phyloP scores from a whole-genome alignment of 30 jellyfish, hydroid and myxozoan genomes.

The Turritopsis dohrnii region DNA sequence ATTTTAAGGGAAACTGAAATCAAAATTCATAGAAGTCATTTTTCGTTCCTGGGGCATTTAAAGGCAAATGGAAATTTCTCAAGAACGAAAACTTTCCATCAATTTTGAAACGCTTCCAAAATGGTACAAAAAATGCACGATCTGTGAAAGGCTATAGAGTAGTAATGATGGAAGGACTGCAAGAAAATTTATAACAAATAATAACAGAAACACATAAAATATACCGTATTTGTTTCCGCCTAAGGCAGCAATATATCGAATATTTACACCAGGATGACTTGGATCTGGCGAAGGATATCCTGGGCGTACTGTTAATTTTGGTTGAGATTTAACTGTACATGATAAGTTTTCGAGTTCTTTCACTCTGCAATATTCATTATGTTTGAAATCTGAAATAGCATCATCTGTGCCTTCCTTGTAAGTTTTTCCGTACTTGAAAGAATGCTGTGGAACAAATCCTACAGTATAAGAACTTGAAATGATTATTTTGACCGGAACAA shows the following conservation, averaged over 20 bases:
- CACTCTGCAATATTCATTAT: constrained; percentile 26
- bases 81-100: no score
- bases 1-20: background rate
- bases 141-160: background rate
- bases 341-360: constrained; percentile 33
- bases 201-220: no score
- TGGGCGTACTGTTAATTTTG: constrained; percentile 37
- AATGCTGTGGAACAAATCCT: constrained; percentile 92
- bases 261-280: constrained; percentile 79
- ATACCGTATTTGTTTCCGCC: constrained; percentile 58
- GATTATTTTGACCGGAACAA: background rate
- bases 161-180: no score
- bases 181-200: no score
- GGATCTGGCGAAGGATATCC: constrained; percentile 71
- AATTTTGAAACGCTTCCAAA: no score
- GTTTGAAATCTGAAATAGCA: constrained; percentile 65
- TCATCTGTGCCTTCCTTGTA: constrained; percentile 82
- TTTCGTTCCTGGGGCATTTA: no score
- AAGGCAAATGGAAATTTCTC: no score
- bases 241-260: constrained; percentile 74
- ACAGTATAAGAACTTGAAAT: background rate
- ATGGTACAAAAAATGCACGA: no score
- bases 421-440: constrained; percentile 68
- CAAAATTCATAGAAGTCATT: no score
- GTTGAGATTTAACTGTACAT: constrained; percentile 32